These are phyloP conservation scores for Drosophila oshimai DNA, from an alignment of 1,140 invertebrate species.

Conservation along the genomic window DNA sequence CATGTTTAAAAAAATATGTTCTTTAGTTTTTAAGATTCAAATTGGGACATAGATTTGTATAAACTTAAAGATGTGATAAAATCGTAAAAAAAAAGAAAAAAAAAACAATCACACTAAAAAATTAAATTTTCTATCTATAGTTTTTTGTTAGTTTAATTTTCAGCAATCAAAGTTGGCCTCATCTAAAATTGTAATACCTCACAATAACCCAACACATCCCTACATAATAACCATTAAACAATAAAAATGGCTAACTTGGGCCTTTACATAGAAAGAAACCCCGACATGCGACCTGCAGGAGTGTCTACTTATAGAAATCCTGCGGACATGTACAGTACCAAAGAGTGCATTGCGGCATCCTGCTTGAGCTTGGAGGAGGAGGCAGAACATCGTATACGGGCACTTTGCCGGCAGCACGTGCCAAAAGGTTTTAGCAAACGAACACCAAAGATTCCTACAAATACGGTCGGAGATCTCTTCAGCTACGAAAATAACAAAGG, in stretches of 20 bases:
- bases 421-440: neutral
- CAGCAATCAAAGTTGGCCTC: neutral
- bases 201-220: too few species aligned
- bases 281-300: constrained; percentile 9
- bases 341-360: neutral
- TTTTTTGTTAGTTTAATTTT: too few species aligned
- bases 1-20: too few species aligned
- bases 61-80: too few species aligned
- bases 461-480: neutral
- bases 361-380: neutral
- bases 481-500: neutral
- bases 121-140: too few species aligned
- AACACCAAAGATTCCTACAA: neutral
- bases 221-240: neutral
- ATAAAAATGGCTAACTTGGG: constrained; percentile 9
- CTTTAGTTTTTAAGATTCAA: too few species aligned
- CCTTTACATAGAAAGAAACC: constrained; percentile 6
- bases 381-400: neutral
- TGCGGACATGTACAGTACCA: neutral
- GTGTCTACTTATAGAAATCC: neutral
- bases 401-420: neutral
- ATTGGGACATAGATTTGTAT: too few species aligned
- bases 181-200: neutral
- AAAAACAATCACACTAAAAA: too few species aligned
- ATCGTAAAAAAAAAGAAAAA: too few species aligned